Evolutionary conservation across 2,113 vertebrate genomes (phyloP).

Genomic region (Turdus rufiventris): DNA sequence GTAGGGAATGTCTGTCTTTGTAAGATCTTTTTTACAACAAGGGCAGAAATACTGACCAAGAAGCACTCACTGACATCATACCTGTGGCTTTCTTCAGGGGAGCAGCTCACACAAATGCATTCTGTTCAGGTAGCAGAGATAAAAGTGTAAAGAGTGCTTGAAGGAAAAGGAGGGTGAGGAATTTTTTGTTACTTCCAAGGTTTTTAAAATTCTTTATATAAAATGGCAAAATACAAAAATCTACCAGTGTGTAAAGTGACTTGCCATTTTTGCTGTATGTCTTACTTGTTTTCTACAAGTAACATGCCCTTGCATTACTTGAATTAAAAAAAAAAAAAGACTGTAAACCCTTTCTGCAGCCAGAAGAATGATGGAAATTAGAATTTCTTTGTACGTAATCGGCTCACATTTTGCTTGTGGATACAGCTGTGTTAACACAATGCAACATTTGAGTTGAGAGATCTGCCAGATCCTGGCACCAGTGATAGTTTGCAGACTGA

Average conservation of each 20-base stretch:
- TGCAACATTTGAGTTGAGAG: conserved; percentile 70
- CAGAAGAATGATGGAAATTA: conserved; percentile 60
- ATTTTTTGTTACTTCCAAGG: background rate
- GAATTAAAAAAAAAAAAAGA: background rate
- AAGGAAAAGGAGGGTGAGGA: background rate
- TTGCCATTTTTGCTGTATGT: background rate
- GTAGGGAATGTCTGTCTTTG: background rate
- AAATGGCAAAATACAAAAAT: background rate
- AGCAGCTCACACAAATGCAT: background rate
- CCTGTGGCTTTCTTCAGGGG: background rate
- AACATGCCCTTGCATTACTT: background rate
- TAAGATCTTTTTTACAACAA: background rate
- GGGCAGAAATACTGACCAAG: background rate
- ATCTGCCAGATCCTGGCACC: conserved; percentile 72
- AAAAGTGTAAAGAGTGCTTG: background rate
- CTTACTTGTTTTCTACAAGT: background rate
- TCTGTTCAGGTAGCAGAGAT: background rate
- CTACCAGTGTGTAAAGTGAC: background rate
- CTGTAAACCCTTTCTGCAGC: conserved; percentile 29
- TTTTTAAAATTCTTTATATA: background rate
- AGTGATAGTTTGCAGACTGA: conserved; percentile 56
- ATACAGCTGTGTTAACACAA: conserved; percentile 79
- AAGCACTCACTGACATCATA: background rate
- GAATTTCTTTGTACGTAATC: conserved; percentile 60
- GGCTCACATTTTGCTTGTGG: conserved; percentile 63